Percentiles rank a stretch among this genome's conserved stretches.
These are phyloP conservation scores for Onychostoma macrolepis DNA, from an alignment of 2,113 vertebrate genomes.

Conservation along the genomic window DNA sequence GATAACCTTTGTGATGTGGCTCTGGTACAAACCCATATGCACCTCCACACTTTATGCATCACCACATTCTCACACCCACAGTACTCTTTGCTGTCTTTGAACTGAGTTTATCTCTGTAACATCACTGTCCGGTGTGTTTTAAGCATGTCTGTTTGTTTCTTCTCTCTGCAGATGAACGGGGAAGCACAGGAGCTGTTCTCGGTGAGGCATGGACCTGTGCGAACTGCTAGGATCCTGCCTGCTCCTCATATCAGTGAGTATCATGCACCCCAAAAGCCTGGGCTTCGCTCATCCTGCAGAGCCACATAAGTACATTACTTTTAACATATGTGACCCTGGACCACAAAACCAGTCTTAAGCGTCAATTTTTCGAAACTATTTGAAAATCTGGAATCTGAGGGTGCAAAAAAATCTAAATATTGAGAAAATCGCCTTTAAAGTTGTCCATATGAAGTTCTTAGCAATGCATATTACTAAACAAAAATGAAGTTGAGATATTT, in stretches of 20 bases:
- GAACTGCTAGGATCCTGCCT: slow-evolving; percentile 90
- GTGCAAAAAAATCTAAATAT: no score
- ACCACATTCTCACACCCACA: background rate
- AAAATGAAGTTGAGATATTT: no score
- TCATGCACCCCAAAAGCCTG: background rate
- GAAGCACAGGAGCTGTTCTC: slow-evolving; percentile 99
- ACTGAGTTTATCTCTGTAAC: background rate
- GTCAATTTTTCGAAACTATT: no score
- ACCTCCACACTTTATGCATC: background rate
- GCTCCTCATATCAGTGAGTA: slow-evolving; percentile 90
- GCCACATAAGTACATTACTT: background rate
- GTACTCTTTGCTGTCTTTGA: slow-evolving; percentile 8
- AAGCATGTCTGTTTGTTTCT: slow-evolving; percentile 11
- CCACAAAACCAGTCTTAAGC: no score
- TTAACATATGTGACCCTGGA: no score
- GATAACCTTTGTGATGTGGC: slow-evolving; percentile 5
- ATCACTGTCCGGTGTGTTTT: background rate
- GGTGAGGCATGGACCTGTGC: slow-evolving; percentile 89
- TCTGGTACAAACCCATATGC: background rate
- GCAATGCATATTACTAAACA: no score
- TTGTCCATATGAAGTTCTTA: no score
- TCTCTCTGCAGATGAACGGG: slow-evolving; percentile 84
- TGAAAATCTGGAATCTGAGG: no score
- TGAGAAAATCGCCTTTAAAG: no score
- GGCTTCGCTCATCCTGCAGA: background rate